Percentiles rank a stretch among this genome's conserved stretches.
These are phyloP conservation scores for Orchesellides sinensis DNA, from an alignment of 2,888 invertebrate genomes.

Conservation along the genomic window DNA sequence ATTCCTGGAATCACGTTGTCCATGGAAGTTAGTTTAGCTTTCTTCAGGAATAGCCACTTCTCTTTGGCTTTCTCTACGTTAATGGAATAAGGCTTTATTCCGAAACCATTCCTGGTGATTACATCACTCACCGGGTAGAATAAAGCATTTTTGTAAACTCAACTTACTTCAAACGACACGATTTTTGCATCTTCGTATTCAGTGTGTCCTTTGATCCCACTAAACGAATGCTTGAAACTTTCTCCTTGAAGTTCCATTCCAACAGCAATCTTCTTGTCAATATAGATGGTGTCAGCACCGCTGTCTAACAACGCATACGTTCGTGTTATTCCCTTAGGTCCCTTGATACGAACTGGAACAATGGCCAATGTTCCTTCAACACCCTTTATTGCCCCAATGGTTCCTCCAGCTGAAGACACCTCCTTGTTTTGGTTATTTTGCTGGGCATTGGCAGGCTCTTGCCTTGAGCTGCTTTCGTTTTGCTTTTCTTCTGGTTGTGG, in stretches of 20 bases:
- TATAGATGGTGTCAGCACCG: not conserved
- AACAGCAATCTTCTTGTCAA: not conserved
- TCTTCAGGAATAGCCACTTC: not conserved
- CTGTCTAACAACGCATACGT: constrained; percentile 18
- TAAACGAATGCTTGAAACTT: not conserved
- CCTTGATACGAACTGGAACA: not conserved
- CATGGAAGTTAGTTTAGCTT: not conserved
- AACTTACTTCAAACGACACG: not conserved
- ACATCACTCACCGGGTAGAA: not conserved
- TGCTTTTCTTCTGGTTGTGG: too few relatives aligned
- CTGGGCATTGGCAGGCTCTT: too few relatives aligned
- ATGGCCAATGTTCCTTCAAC: constrained; percentile 2
- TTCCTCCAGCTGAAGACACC: too few relatives aligned
- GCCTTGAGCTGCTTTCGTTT: too few relatives aligned
- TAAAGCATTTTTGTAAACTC: not conserved
- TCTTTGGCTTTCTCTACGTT: not conserved
- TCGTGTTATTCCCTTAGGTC: not conserved
- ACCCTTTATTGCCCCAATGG: not conserved
- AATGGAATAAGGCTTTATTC: not conserved
- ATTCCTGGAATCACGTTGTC: not conserved
- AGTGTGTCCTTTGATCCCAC: not conserved
- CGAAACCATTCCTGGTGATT: not conserved
- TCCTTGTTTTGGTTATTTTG: too few relatives aligned
- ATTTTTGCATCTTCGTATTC: not conserved
- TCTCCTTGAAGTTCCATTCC: not conserved